A percentile compares a stretch with the other conserved stretches of the same genome.
These are phyloP conservation scores for Serranus cabrilla DNA, from an alignment of 2,797 vertebrate species.

Conservation along the genomic window DNA sequence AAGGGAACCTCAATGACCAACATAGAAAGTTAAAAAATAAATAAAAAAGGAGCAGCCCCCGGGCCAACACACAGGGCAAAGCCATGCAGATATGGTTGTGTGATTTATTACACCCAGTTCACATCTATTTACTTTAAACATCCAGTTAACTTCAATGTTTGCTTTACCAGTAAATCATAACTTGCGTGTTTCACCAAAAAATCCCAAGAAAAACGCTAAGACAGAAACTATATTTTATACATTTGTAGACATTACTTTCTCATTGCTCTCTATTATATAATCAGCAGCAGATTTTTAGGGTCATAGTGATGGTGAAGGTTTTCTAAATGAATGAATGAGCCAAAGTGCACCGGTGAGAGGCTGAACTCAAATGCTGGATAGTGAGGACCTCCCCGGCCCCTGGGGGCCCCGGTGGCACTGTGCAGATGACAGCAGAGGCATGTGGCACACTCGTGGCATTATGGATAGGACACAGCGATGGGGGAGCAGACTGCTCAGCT, in stretches of 20 bases:
- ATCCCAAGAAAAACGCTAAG: not conserved
- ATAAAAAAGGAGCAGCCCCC: constrained; percentile 46
- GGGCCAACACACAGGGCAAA: constrained; percentile 37
- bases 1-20: constrained; percentile 72
- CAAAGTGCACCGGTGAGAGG: constrained; percentile 62
- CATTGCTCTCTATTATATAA: not conserved
- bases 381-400: constrained; percentile 61
- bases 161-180: constrained; percentile 20
- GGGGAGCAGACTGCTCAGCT: constrained; percentile 81
- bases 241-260: constrained; percentile 10
- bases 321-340: constrained; percentile 69
- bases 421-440: constrained; percentile 81
- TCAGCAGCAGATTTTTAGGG: constrained; percentile 33
- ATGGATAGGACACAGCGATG: constrained; percentile 84
- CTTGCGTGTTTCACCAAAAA: not conserved
- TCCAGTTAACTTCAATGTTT: constrained; percentile 39
- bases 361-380: constrained; percentile 65
- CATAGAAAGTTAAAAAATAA: constrained; percentile 59
- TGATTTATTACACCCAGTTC: constrained; percentile 69
- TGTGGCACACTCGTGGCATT: constrained; percentile 81
- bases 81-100: constrained; percentile 51
- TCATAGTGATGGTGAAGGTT: constrained; percentile 53
- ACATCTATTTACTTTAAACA: constrained; percentile 59
- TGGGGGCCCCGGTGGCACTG: constrained; percentile 70
- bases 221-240: not conserved